Base-by-base conservation (phyloP, 2,888 invertebrate species). In the Ptilodon capucinus region DNA sequence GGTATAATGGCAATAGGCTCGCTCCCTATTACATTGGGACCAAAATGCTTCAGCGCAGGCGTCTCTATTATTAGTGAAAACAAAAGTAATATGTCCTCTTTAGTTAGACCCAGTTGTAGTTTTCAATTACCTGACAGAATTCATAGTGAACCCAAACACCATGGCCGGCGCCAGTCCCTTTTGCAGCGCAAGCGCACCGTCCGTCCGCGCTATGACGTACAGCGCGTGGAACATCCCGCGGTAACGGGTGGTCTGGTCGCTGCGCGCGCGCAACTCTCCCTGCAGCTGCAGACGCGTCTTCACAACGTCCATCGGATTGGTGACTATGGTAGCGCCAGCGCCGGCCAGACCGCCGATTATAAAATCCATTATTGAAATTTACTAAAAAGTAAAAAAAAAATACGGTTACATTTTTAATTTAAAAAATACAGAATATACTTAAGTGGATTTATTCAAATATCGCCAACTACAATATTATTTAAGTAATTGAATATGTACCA, bases 271-370 rank as follows among this genome's bases (percentile, higher is more conserved):
- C 39, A 96, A 76, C 78, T 97, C 94, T 0, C 95, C 95, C 80
- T 98, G 97, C 2, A 98, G 89, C 78, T 98, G 97, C 76, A 97
- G 93, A 0, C 97, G 92, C 11, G 95, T 97, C 87, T 98, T 98
- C 17, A 97, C 86, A 7, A 97, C 97, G 81, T 98, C 97, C 72
- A 97, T 92, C 0, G 97, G 98, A 77, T 98, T 97, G 5, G 96
- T 96, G 67, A 97, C 93, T 41, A 95, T 87, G 0, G 96, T 95
- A 0, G 96, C 96, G 11, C 94, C 94, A 9, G 94, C 94, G 4
- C 95, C 95, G 14, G 95, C 94, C 5, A 93, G 64, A 0, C 93
- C 96, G 8, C 95, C 97, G 42, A 95, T 92, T 7, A 93, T 71
- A 76, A 95, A 95, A 68, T 97, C 96, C 91, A 94, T 95, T 35